Evolutionary conservation across 2,797 vertebrate species (phyloP).

Genomic region (Xenops minutus): DNA sequence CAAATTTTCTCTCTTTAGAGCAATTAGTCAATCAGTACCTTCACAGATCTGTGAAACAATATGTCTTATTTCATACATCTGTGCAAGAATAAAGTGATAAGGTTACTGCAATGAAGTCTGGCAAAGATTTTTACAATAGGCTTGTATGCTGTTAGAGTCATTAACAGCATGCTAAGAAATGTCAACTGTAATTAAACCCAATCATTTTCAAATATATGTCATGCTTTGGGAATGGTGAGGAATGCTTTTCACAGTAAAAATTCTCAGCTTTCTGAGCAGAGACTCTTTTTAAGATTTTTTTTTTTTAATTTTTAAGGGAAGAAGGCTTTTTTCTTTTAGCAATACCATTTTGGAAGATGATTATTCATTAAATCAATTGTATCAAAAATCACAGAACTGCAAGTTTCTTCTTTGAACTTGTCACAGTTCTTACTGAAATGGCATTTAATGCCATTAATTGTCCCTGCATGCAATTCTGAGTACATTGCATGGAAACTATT

Average conservation of each 20-base stretch:
- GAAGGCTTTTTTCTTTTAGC: background rate
- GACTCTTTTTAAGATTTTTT: background rate
- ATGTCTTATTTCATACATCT: background rate
- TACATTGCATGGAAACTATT: background rate
- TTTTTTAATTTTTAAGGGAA: background rate
- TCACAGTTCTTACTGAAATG: background rate
- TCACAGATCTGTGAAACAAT: constrained; percentile 14
- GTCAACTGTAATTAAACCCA: constrained; percentile 9
- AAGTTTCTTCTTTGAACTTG: background rate
- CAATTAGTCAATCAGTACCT: constrained; percentile 45
- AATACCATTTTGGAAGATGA: background rate
- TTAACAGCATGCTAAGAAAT: constrained; percentile 20
- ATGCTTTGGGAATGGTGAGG: background rate
- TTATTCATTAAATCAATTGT: background rate
- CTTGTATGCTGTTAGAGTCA: background rate
- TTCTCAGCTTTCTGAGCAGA: background rate
- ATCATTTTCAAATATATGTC: background rate
- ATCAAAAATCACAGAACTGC: background rate
- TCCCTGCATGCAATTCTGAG: background rate
- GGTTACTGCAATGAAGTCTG: constrained; percentile 3
- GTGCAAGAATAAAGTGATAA: background rate
- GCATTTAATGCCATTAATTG: background rate
- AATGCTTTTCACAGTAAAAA: background rate
- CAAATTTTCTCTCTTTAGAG: background rate
- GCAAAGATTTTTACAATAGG: background rate